Evolutionary conservation across 2,888 invertebrate species (phyloP).

Genomic region (Macrosoma leucophasiata): DNA sequence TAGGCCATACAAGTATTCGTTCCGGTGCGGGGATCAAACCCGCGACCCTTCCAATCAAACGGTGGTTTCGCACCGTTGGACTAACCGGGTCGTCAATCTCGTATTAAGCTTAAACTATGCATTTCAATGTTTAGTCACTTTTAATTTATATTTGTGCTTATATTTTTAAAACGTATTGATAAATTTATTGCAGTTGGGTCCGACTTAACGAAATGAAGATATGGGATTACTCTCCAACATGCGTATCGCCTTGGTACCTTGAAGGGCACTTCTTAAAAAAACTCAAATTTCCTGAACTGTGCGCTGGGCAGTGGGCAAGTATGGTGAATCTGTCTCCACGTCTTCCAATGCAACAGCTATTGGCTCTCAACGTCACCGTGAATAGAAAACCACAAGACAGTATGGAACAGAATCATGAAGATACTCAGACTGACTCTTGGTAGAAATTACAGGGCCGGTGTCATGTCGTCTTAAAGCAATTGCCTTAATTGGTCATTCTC

Average conservation of each 20-base stretch:
- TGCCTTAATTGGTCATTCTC: too few species aligned
- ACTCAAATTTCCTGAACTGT: constrained; percentile 82
- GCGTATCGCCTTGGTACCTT: constrained; percentile 82
- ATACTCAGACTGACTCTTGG: constrained; percentile 40
- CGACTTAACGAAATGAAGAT: constrained; percentile 79
- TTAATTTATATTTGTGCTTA: too few species aligned
- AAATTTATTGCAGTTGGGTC: constrained; percentile 75
- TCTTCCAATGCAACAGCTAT: constrained; percentile 73
- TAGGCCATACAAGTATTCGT: too few species aligned
- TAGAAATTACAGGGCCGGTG: too few species aligned
- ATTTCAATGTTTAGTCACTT: too few species aligned
- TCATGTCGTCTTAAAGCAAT: too few species aligned
- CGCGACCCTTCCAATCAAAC: too few species aligned
- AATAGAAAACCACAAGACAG: constrained; percentile 68
- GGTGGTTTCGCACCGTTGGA: too few species aligned
- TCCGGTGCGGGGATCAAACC: too few species aligned
- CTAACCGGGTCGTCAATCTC: too few species aligned
- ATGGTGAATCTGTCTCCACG: constrained; percentile 82
- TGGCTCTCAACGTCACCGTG: constrained; percentile 66
- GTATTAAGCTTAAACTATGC: too few species aligned
- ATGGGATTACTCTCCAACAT: constrained; percentile 82
- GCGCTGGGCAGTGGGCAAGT: constrained; percentile 86
- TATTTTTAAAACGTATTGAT: background rate
- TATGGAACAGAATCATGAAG: constrained; percentile 63
- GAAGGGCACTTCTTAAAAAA: constrained; percentile 81